Conservation (phyloP, 53 echinoderm and acorn worm genomes). For the Patiria pectinifera region DNA sequence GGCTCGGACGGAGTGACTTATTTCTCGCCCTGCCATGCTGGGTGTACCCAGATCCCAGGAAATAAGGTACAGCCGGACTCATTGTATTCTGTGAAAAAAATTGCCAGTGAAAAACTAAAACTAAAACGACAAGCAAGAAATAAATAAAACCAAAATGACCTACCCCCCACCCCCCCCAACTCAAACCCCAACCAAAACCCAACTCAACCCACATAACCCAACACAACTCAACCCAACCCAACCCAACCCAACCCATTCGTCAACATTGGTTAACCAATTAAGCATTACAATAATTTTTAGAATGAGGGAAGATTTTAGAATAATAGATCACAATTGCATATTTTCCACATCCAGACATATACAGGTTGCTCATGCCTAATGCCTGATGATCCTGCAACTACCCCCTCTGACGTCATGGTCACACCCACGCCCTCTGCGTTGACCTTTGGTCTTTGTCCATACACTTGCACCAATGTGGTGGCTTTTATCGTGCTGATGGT, state of each 20-base stretch:
- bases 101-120: no score
- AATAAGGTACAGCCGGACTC: slow-evolving; percentile 34
- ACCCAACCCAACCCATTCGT: no score
- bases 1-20: slow-evolving; percentile 64
- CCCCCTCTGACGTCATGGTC: slow-evolving; percentile 41
- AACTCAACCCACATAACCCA: no score
- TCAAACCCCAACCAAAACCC: no score
- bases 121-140: neutral
- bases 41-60: slow-evolving; percentile 25
- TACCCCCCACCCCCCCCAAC: no score
- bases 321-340: no score
- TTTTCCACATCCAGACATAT: slow-evolving; percentile 48
- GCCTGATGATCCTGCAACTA: neutral
- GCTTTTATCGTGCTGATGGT: slow-evolving; percentile 48
- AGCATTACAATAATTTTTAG: no score
- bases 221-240: no score
- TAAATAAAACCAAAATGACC: no score
- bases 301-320: no score
- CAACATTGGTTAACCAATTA: no score
- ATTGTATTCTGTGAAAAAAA: neutral
- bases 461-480: slow-evolving; percentile 28
- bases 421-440: slow-evolving; percentile 40
- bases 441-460: slow-evolving; percentile 53
- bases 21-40: slow-evolving; percentile 71
- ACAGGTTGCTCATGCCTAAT: slow-evolving; percentile 34